Evolutionary conservation across 2,797 vertebrate species (phyloP), one percentile per base, ranked within the genome.

Genomic region (Loris lydekkerianus): DNA sequence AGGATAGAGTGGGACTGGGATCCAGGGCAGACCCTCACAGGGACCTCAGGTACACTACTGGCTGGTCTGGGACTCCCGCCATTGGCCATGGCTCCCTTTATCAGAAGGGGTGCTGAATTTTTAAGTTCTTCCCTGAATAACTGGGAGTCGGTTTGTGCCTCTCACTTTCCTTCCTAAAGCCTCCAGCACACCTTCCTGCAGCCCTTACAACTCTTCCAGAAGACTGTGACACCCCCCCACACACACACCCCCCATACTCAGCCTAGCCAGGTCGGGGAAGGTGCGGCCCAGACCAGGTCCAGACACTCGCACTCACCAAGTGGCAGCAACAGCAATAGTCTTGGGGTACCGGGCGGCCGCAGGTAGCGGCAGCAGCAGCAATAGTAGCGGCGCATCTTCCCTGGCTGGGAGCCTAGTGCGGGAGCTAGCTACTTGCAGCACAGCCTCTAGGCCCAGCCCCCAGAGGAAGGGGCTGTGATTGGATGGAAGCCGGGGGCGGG

Each of bases 271-370:
- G 46, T 3, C 21, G 60, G 31, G 21, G 86, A 23, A 83, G 20
- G 20, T 40, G 17, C 1, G 8, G 37, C 53, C 46, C 27, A 1
- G 61, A 58, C 34, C 21, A 10, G 21, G 25, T 60, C n/a, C 53
- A 69, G 21, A 43, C 0, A 2, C 80, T 27, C 7, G 23, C 61
- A 95, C 97, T 97, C 80, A 98, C 97, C 97, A 0, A 97, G 81
- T 34, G 95, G 89, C 78, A 93, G 91, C 70, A 97, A 61, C 86
- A 96, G 93, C 82, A 97, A 65, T 65, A 96, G 91, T 61, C 89
- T 91, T 85, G 96, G 93, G 4, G 21, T 31, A 82, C n/a, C 0
- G 37, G 89, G 73, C 3, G 43, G 91, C 77, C 14, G 91, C 86
- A 11, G 27, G 53, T 25, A 27, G 53, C 40, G 3, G 92, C 37